phyloP scores from a whole-genome alignment of 2,113 vertebrate genomes.

The Leptobrachium leishanense region DNA sequence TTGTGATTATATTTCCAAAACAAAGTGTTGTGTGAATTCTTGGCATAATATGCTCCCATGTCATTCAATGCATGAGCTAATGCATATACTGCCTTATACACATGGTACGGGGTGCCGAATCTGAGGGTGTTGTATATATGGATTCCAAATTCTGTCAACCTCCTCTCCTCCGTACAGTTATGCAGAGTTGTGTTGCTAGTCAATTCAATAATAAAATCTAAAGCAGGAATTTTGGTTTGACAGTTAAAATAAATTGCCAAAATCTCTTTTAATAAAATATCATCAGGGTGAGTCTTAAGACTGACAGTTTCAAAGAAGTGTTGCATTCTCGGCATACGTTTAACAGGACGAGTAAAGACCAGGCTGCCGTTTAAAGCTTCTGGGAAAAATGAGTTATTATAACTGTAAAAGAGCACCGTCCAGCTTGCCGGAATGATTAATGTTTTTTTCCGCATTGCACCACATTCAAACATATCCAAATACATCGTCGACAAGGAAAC shows the following conservation, averaged over 20 bases:
- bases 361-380: neutral
- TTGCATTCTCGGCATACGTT: neutral
- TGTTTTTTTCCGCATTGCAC: neutral
- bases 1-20: too few relatives aligned
- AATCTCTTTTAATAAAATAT: neutral
- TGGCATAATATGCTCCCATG: neutral
- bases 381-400: neutral
- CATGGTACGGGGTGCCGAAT: slow-evolving; percentile 15
- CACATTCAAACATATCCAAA: neutral
- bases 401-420: neutral
- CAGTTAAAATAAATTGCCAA: neutral
- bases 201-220: neutral
- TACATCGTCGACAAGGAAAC: neutral
- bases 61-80: neutral
- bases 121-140: neutral
- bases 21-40: too few relatives aligned
- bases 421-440: slow-evolving; percentile 1
- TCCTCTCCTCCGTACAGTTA: neutral
- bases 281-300: neutral
- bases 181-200: neutral
- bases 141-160: neutral
- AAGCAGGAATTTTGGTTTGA: neutral
- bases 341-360: neutral
- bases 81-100: slow-evolving; percentile 20
- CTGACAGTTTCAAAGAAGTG: neutral